phyloP scores from a whole-genome alignment of 2,888 invertebrate species.

The Scaptomyza tumidula region DNA sequence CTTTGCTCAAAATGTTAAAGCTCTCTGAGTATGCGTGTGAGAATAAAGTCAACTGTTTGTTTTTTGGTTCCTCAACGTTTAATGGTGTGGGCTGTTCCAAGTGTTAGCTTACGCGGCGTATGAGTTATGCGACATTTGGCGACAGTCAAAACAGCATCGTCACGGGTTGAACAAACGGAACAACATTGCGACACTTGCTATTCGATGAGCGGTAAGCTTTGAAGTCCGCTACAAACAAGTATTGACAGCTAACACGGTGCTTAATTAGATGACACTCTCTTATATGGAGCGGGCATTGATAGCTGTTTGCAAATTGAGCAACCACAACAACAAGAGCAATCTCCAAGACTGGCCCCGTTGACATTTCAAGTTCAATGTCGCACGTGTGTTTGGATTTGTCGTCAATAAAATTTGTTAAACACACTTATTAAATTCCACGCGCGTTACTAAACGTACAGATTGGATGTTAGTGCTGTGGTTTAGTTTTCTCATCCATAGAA shows the following conservation, averaged over 20 bases:
- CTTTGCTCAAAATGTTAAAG: neutral
- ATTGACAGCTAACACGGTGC: conserved; percentile 73
- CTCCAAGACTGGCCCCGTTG: conserved; percentile 38
- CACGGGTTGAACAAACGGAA: conserved; percentile 56
- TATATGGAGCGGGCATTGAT: conserved; percentile 40
- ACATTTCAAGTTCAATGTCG: conserved; percentile 72
- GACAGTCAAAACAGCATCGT: conserved; percentile 19
- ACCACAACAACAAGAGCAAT: conserved; percentile 7
- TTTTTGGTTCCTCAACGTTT: conserved; percentile 12
- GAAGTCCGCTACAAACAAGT: conserved; percentile 58
- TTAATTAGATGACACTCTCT: conserved; percentile 66
- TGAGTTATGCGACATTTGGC: conserved; percentile 54
- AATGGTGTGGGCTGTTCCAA: conserved; percentile 40
- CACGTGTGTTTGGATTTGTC: conserved; percentile 10
- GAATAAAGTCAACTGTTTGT: conserved; percentile 24
- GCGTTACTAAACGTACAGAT: conserved; percentile 13
- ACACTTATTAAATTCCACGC: conserved; percentile 77
- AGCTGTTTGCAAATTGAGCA: conserved; percentile 54
- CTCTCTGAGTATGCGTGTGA: conserved; percentile 5
- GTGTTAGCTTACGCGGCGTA: conserved; percentile 58
- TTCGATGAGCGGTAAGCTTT: conserved; percentile 57
- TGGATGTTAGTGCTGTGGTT: conserved; percentile 1
- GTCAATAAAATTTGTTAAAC: conserved; percentile 72
- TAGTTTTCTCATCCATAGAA: conserved; percentile 18
- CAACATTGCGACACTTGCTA: conserved; percentile 58